Base-by-base conservation (phyloP, 2,888 invertebrate species). In the Melipona bicolor region DNA sequence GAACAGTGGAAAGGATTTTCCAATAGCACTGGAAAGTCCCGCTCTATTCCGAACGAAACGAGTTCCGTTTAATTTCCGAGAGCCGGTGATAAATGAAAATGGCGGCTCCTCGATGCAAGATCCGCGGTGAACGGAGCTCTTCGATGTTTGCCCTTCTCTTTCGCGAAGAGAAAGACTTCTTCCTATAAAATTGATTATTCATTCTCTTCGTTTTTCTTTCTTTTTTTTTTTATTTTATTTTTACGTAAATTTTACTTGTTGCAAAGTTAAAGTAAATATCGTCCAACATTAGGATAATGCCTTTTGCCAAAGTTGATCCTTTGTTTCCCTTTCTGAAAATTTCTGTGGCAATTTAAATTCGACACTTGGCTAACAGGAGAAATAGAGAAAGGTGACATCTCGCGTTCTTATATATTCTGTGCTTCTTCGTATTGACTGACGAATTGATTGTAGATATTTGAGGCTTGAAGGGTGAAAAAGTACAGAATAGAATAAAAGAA, bases 11-110 rank as follows among this genome's bases (percentile, higher is more conserved):
- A 9, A 49, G 71, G 67, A 76, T 62, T 59, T 74, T 67, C 74
- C 74, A n/a, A 62, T 43, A 43, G 52, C 43, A 24, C 21, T 27
- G 4, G 24, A 49, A 65, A 61, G 52, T 49, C 3, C 21, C 4
- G 19, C 9, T 13, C 21, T 9, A 43, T 61, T 76, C 54, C 65
- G 36, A 65, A 19, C 75, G 79, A 79, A 87, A 80, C 75, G 77
- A 49, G 79, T 52, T 76, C 77, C 78, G 82, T 85, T 87, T 85
- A 59, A 80, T 88, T 83, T 81, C 79, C 85, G 80, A 77, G 70
- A 81, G 79, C 43, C 27, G 50, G 52, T 71, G 74, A n/a, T 71
- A 72, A 85, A 68, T 32, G 70, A 65, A 77, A 80, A 65, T n/a
- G 67, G 27, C 43, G 52, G 24, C 54, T 68, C 27, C 61, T 54